phyloP scores from a whole-genome alignment of 2,113 vertebrate species.

The Anthoscopus minutus region DNA sequence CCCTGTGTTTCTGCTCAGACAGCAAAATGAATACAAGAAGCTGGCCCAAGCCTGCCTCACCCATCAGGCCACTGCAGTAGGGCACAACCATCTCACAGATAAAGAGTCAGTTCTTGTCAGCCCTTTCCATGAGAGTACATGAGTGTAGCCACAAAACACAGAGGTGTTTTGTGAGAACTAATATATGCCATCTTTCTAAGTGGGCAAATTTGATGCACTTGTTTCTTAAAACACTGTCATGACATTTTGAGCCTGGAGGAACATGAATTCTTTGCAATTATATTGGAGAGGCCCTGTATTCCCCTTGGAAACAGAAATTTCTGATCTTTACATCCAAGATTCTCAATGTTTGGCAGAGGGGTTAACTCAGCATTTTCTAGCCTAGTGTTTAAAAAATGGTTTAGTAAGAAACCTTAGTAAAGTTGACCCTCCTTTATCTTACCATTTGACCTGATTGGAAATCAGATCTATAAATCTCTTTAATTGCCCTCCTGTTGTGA shows the following conservation, averaged over 20 bases:
- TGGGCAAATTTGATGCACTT: not conserved
- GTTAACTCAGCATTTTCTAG: not conserved
- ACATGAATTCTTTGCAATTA: not conserved
- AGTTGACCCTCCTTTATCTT: not conserved
- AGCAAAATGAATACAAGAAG: not conserved
- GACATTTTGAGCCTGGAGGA: not conserved
- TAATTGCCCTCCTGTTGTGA: not conserved
- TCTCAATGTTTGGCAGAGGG: not conserved
- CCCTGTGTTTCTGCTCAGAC: not conserved
- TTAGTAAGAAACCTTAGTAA: no score
- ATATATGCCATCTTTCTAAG: fast-evolving
- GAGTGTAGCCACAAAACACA: not conserved
- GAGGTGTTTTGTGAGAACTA: not conserved
- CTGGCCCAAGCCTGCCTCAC: not conserved
- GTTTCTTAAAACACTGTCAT: not conserved
- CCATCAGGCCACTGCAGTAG: not conserved
- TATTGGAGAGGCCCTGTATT: not conserved
- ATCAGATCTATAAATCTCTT: not conserved
- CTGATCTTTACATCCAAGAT: not conserved
- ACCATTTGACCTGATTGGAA: not conserved
- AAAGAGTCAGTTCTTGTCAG: not conserved
- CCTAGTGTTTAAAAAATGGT: fast-evolving
- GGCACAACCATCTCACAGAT: not conserved
- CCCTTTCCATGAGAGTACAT: not conserved
- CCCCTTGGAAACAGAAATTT: not conserved